phyloP scores from a whole-genome alignment of 1,140 invertebrate species.

The Wasmannia auropunctata region DNA sequence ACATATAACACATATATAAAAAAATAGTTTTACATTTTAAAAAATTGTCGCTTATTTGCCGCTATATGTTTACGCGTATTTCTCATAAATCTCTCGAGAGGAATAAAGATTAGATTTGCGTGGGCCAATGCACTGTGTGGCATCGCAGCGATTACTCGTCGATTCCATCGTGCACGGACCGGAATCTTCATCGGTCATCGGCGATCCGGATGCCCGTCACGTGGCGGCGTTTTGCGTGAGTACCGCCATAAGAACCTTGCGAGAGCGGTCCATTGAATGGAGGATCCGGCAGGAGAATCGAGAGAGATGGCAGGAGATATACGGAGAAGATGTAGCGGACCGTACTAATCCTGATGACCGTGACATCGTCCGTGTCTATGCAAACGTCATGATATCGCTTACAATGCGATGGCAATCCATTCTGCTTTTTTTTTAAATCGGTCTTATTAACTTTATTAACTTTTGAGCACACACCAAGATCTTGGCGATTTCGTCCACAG shows the following conservation, averaged over 20 bases:
- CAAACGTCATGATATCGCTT: conserved; percentile 63
- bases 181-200: conserved; percentile 73
- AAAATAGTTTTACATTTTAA: background rate
- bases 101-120: conserved; percentile 74
- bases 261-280: conserved; percentile 69
- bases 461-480: background rate
- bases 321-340: conserved; percentile 52
- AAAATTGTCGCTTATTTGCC: background rate
- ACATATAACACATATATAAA: background rate
- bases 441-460: conserved; percentile 13
- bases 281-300: conserved; percentile 38
- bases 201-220: conserved; percentile 80
- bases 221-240: conserved; percentile 80
- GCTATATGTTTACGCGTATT: conserved; percentile 1
- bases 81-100: background rate
- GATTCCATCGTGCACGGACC: conserved; percentile 62
- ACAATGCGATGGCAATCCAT: background rate
- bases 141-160: conserved; percentile 67
- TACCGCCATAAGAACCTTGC: conserved; percentile 71
- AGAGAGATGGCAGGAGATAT: conserved; percentile 55
- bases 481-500: background rate
- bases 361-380: conserved; percentile 61
- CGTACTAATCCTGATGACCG: conserved; percentile 62
- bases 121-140: conserved; percentile 70
- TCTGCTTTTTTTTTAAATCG: conserved; percentile 5